Percentiles rank a stretch among this genome's conserved stretches.
These are phyloP conservation scores for Neoniphon sammara DNA, from an alignment of 2,797 vertebrate species.

Conservation along the genomic window DNA sequence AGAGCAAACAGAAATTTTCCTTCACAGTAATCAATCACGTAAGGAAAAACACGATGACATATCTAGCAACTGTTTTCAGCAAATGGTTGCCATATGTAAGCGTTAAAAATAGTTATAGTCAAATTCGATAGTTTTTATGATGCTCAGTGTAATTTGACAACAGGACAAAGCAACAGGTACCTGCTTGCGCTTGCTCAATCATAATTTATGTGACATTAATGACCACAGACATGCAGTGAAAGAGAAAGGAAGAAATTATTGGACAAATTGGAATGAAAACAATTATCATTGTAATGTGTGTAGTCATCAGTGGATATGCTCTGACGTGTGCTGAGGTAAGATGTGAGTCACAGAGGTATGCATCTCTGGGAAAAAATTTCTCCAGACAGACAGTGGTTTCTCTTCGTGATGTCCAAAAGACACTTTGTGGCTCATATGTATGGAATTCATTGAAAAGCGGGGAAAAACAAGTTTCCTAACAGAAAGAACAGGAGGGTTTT, in stretches of 20 bases:
- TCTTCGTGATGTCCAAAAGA: constrained; percentile 4
- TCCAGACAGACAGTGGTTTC: not conserved
- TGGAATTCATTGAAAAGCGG: constrained; percentile 31
- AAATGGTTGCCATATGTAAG: not conserved
- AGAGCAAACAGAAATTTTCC: no score
- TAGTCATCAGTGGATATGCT: constrained; percentile 31
- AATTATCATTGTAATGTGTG: constrained; percentile 26
- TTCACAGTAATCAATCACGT: no score
- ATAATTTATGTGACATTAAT: constrained; percentile 1
- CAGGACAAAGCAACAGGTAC: constrained; percentile 25
- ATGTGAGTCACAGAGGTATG: constrained; percentile 61
- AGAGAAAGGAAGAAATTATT: constrained; percentile 29
- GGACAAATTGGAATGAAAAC: constrained; percentile 55
- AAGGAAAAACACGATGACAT: no score
- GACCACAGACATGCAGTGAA: constrained; percentile 24
- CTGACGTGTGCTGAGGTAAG: constrained; percentile 28
- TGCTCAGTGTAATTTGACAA: constrained; percentile 38
- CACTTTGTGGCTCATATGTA: constrained; percentile 30
- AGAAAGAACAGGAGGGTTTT: constrained; percentile 9
- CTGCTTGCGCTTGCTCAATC: constrained; percentile 22
- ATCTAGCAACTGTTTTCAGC: not conserved
- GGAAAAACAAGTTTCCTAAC: not conserved
- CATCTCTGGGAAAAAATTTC: constrained; percentile 26
- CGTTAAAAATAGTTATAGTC: constrained; percentile 19
- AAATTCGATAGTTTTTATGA: constrained; percentile 13